These are phyloP conservation scores for Phaethornis superciliosus DNA, from an alignment of 2,113 vertebrate genomes.

Conservation along the genomic window DNA sequence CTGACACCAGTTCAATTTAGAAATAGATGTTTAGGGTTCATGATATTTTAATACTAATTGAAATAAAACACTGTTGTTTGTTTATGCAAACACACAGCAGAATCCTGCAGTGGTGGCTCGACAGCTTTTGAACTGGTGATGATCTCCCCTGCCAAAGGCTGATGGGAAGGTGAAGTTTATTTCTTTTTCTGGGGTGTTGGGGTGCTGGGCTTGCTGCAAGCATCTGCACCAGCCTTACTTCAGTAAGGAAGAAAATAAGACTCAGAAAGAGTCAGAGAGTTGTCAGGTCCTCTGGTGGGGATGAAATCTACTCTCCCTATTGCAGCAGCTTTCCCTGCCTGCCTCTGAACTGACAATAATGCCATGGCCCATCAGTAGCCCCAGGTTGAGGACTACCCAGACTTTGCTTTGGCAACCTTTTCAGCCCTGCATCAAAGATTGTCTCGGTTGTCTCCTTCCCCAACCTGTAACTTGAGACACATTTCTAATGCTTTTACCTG, in stretches of 20 bases:
- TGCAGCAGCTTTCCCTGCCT: not conserved
- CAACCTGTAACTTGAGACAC: not conserved
- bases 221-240: not conserved
- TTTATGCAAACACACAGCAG: not conserved
- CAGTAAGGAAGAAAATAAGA: not conserved
- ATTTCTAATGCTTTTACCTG: not conserved
- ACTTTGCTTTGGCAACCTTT: not conserved
- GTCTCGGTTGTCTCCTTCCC: not conserved
- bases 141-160: not conserved
- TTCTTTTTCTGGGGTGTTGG: not conserved
- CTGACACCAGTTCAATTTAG: slow-evolving; percentile 45
- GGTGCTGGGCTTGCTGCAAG: not conserved
- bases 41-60: slow-evolving; percentile 21
- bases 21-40: not conserved
- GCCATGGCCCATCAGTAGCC: not conserved
- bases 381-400: not conserved
- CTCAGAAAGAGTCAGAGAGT: not conserved
- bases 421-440: not conserved
- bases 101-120: not conserved
- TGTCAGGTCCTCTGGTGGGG: not conserved
- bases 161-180: too few relatives aligned
- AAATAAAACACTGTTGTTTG: not conserved
- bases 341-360: not conserved
- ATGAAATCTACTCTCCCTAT: not conserved
- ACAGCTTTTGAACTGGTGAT: not conserved